phyloP scores from a whole-genome alignment of 1,140 invertebrate genomes.

The Rhopalosiphum padi region DNA sequence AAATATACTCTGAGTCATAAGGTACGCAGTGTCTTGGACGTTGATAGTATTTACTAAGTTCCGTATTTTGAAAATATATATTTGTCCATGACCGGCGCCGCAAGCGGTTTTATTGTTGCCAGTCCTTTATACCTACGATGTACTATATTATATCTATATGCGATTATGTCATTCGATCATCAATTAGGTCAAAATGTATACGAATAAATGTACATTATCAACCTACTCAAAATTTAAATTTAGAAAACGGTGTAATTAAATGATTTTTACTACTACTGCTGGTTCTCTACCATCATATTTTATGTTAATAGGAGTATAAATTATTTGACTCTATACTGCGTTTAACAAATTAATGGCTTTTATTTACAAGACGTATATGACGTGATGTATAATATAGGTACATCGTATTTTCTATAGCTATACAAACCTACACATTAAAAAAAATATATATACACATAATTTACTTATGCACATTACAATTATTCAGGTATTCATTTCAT shows the following conservation, averaged over 20 bases:
- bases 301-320: constrained; percentile 17
- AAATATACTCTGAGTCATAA: not conserved
- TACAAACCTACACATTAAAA: not conserved
- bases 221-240: constrained; percentile 5
- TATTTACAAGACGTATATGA: constrained; percentile 18
- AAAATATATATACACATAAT: not conserved
- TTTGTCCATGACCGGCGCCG: not conserved
- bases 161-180: constrained; percentile 15
- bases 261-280: not conserved
- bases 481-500: not conserved
- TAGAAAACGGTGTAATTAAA: constrained; percentile 7
- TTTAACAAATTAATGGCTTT: constrained; percentile 2
- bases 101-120: not conserved
- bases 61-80: not conserved
- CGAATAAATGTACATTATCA: not conserved
- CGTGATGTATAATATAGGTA: not conserved
- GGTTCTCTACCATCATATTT: not conserved
- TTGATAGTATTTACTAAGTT: not conserved
- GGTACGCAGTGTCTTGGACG: too few relatives aligned
- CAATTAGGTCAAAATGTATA: constrained; percentile 4
- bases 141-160: not conserved
- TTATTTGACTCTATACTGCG: not conserved
- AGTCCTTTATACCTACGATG: too few relatives aligned
- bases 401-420: not conserved
- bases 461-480: not conserved